Evolutionary conservation across 2,888 invertebrate genomes (phyloP).

Genomic region (Andrena flavipes): DNA sequence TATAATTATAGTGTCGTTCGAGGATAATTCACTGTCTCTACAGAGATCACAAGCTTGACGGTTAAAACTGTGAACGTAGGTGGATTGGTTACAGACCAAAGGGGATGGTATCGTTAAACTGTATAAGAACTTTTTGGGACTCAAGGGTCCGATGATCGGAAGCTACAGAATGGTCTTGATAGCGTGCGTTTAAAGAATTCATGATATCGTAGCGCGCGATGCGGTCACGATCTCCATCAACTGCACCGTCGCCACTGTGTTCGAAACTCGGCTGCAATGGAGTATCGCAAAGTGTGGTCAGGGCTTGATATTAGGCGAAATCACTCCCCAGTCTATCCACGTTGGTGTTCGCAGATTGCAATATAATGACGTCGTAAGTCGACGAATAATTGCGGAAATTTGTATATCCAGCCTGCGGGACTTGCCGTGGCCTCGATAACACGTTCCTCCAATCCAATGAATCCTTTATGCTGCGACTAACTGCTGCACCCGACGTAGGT

Average conservation of each 20-base stretch:
- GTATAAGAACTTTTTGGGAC: background rate
- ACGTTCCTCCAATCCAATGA: constrained; percentile 40
- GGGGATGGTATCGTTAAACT: background rate
- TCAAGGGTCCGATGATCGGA: background rate
- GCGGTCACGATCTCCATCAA: constrained; percentile 35
- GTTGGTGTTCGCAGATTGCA: constrained; percentile 75
- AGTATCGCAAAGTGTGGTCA: constrained; percentile 75
- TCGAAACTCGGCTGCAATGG: constrained; percentile 25
- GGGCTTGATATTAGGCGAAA: constrained; percentile 73
- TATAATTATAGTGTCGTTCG: constrained; percentile 1
- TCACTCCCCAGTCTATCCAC: constrained; percentile 62
- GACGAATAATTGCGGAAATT: constrained; percentile 72
- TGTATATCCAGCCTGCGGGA: constrained; percentile 48
- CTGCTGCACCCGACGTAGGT: background rate
- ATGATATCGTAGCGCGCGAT: background rate
- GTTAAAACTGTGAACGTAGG: too few species aligned
- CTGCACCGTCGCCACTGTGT: constrained; percentile 19
- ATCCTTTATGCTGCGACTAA: constrained; percentile 24
- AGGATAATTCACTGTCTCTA: background rate
- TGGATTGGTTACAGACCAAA: too few species aligned
- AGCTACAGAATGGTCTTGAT: background rate
- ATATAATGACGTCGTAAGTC: constrained; percentile 80
- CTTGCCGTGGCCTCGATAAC: constrained; percentile 47
- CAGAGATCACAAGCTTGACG: background rate
- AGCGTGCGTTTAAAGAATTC: constrained; percentile 17